Evolutionary conservation across 2,888 invertebrate species (phyloP).

Genomic region (Sicus ferrugineus): DNA sequence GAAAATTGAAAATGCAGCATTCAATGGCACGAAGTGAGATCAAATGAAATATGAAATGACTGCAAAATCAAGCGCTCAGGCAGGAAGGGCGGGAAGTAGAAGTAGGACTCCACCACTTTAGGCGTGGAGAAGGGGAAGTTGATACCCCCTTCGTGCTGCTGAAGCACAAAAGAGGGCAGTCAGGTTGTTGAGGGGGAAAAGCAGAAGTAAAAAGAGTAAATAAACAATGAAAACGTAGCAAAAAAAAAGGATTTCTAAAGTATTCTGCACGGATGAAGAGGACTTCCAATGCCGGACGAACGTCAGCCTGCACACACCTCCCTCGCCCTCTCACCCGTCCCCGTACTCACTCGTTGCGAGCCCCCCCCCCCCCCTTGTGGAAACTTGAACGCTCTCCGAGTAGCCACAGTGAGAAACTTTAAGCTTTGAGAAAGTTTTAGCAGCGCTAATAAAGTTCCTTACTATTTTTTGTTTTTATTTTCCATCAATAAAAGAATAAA

Average conservation of each 20-base stretch:
- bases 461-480: neutral
- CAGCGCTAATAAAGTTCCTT: neutral
- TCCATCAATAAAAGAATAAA: slow-evolving; percentile 24
- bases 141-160: neutral
- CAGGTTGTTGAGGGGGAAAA: neutral
- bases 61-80: slow-evolving; percentile 11
- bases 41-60: slow-evolving; percentile 16
- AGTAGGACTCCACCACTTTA: neutral
- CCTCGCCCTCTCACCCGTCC: no score
- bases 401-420: slow-evolving; percentile 10
- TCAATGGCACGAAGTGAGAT: slow-evolving; percentile 5
- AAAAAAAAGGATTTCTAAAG: neutral
- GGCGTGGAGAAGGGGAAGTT: neutral
- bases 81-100: neutral
- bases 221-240: neutral
- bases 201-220: neutral
- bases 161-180: neutral
- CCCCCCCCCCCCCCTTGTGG: neutral
- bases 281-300: no score
- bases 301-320: neutral
- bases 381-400: slow-evolving; percentile 13
- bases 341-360: neutral
- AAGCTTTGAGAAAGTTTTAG: slow-evolving; percentile 21
- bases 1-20: no score
- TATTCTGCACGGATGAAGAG: neutral